Evolutionary conservation across 1,140 invertebrate genomes (phyloP).

Genomic region (Metaphire vulgaris): DNA sequence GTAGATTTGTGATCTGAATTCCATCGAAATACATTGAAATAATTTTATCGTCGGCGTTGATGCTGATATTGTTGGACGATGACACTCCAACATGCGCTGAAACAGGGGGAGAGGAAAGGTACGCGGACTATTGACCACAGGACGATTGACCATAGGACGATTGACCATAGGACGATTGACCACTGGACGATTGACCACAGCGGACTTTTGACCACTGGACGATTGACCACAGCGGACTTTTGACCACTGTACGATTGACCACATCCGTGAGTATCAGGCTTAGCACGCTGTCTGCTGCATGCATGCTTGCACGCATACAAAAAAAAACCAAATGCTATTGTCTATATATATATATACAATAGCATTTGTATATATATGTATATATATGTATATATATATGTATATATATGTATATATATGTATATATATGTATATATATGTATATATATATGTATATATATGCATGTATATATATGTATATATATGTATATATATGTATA

Average conservation of each 20-base stretch:
- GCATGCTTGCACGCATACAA: no score
- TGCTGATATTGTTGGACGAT: neutral
- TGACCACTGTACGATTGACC: neutral
- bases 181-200: neutral
- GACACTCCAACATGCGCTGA: no score
- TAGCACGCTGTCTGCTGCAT: neutral
- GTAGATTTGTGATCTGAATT: neutral
- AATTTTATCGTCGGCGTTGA: neutral
- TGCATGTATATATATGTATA: neutral
- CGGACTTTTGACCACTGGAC: neutral
- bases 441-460: neutral
- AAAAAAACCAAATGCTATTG: no score
- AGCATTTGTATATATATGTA: neutral
- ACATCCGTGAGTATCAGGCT: neutral
- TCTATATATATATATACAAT: neutral
- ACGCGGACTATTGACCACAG: neutral
- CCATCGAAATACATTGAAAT: neutral
- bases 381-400: neutral
- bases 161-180: no score
- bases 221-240: neutral
- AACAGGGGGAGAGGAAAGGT: neutral
- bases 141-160: neutral
- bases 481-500: neutral
- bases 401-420: neutral
- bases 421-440: neutral